Evolutionary conservation across 2,888 invertebrate genomes (phyloP).

Genomic region (Ganaspis brasiliensis): DNA sequence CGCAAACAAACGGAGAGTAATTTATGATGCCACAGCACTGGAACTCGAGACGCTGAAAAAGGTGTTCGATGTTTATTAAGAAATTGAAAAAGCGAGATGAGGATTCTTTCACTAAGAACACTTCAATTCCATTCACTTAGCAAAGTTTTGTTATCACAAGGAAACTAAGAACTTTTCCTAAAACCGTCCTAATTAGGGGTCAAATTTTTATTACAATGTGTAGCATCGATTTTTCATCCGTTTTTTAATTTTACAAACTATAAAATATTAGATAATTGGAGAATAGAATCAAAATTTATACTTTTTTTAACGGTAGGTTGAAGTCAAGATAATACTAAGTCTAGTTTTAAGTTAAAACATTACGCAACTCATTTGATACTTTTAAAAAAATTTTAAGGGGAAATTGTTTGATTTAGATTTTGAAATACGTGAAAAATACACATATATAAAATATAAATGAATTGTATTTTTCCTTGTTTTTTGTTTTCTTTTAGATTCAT

Average conservation of each 20-base stretch:
- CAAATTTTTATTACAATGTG: no score
- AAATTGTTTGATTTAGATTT: no score
- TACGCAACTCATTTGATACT: neutral
- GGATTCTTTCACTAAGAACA: constrained; percentile 6
- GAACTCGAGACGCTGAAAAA: constrained; percentile 41
- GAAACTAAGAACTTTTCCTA: constrained; percentile 18
- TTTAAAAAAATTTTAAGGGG: no score
- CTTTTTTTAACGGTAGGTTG: no score
- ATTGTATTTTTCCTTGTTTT: neutral
- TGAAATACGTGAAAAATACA: no score
- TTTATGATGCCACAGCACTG: constrained; percentile 39
- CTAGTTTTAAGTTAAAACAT: no score
- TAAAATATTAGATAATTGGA: no score
- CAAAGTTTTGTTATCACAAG: constrained; percentile 8
- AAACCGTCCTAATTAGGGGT: neutral
- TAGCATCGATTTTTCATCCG: no score
- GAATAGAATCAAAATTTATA: no score
- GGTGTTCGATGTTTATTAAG: constrained; percentile 34
- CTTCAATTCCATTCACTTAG: constrained; percentile 9
- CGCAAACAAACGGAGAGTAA: constrained; percentile 34
- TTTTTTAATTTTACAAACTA: no score
- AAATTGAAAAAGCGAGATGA: constrained; percentile 40
- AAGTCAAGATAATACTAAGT: no score
- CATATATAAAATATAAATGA: no score
- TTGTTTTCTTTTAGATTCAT: neutral